A percentile compares a stretch with the other conserved stretches of the same genome.
Evolutionary conservation across 64 coral and sea anemone species (phyloP).

Genomic region (Porites lutea): DNA sequence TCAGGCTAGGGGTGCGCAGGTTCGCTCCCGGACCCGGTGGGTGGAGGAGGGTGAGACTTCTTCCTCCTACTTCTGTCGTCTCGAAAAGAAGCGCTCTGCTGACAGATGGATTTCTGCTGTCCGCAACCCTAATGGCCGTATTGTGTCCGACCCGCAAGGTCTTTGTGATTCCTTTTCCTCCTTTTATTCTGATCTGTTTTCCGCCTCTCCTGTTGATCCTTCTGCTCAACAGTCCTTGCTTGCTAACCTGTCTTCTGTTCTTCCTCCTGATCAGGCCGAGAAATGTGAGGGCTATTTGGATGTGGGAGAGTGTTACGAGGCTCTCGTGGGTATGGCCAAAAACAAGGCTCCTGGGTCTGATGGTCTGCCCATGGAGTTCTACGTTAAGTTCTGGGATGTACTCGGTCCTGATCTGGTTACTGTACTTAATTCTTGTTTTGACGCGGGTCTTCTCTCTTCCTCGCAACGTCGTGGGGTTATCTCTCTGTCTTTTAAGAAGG

Average conservation of each 20-base stretch:
- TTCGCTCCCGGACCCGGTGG: conserved; percentile 32
- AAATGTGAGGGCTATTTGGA: conserved; percentile 3
- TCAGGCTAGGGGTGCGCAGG: too few relatives aligned
- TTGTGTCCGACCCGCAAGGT: not conserved
- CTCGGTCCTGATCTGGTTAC: conserved; percentile 11
- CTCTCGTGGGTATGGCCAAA: not conserved
- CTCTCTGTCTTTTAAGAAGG: not conserved
- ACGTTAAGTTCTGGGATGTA: conserved; percentile 26
- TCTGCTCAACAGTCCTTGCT: not conserved
- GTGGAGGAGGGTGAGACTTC: conserved; percentile 54
- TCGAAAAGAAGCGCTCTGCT: not conserved
- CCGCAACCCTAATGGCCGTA: not conserved
- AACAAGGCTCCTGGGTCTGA: not conserved
- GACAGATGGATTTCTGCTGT: not conserved
- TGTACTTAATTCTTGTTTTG: not conserved
- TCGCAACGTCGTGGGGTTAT: conserved; percentile 17
- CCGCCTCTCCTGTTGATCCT: not conserved
- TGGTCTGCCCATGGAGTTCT: conserved; percentile 53
- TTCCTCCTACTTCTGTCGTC: conserved; percentile 16
- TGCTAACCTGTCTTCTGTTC: not conserved
- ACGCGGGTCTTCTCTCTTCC: not conserved
- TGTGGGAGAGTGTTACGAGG: not conserved
- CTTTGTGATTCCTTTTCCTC: too few relatives aligned
- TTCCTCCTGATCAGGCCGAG: not conserved
- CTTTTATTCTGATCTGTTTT: conserved; percentile 38